Conservation (phyloP, 2,797 vertebrate species). For the Rhinatrema bivittatum region DNA sequence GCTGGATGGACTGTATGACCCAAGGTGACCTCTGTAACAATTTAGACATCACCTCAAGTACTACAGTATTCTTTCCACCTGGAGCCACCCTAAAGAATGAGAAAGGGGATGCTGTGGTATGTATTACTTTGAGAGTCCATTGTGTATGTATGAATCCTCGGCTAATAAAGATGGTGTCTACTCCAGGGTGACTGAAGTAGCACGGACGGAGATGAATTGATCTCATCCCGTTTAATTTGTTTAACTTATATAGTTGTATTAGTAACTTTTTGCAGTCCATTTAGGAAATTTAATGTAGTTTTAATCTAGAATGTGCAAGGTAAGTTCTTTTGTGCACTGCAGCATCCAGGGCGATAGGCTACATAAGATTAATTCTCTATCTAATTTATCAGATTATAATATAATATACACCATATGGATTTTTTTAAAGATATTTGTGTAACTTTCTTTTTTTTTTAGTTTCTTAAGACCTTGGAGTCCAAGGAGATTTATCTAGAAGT, state of each 20-base stretch:
- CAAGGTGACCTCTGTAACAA: slow-evolving; percentile 80
- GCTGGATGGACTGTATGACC: slow-evolving; percentile 85
- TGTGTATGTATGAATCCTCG: slow-evolving; percentile 8
- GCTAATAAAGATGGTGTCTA: no score
- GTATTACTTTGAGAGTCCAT: slow-evolving; percentile 24
- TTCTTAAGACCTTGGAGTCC: slow-evolving; percentile 80
- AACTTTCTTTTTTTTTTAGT: slow-evolving; percentile 57
- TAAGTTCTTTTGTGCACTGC: no score
- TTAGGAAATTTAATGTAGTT: no score
- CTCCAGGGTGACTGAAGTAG: no score
- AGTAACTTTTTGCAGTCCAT: background rate
- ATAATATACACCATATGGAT: no score
- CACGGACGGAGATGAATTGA: no score
- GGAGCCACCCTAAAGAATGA: slow-evolving; percentile 76
- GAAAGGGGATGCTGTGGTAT: slow-evolving; percentile 73
- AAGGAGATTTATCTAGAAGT: slow-evolving; percentile 85
- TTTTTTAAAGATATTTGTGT: no score
- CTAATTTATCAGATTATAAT: no score
- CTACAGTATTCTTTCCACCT: slow-evolving; percentile 82
- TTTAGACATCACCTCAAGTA: slow-evolving; percentile 76
- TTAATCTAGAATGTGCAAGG: no score
- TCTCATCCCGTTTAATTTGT: background rate
- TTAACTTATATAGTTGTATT: background rate
- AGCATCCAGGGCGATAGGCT: no score
- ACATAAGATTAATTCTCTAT: no score